Conservation (phyloP, 2,888 invertebrate genomes). For the Resseliella maxima region DNA sequence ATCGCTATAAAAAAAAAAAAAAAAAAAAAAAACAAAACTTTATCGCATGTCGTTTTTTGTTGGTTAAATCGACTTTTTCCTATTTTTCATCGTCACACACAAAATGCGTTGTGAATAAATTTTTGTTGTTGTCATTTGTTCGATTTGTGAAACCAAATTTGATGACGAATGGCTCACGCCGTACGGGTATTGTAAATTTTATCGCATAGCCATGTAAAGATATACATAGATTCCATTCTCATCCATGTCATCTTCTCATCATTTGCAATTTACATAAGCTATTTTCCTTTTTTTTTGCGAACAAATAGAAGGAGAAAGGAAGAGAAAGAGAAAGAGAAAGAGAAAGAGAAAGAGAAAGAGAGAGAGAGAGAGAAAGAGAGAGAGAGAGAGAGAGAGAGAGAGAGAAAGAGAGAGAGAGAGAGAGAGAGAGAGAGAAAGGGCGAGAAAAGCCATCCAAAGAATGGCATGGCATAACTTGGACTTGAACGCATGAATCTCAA, state of each 20-base stretch:
- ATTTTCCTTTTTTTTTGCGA: neutral
- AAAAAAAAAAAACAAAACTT: neutral
- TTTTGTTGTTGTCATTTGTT: neutral
- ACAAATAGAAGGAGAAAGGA: neutral
- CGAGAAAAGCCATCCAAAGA: too few species aligned
- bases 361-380: neutral
- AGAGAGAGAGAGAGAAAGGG: neutral
- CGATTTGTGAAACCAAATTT: neutral
- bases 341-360: neutral
- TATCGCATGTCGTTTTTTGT: neutral
- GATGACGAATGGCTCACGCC: conserved; percentile 30
- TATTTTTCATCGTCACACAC: neutral
- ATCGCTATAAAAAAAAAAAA: neutral
- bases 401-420: neutral
- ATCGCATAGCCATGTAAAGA: neutral
- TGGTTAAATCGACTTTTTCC: neutral
- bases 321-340: neutral
- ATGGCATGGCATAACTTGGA: neutral
- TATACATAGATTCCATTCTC: neutral
- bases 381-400: neutral
- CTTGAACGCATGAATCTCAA: neutral
- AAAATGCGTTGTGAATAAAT: neutral
- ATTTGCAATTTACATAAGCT: conserved; percentile 37
- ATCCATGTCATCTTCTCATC: neutral
- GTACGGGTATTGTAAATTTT: conserved; percentile 30